A percentile compares a stretch with the other conserved stretches of the same genome.
These are phyloP conservation scores for Phasianus colchicus DNA, from an alignment of 2,113 vertebrate genomes.

Conservation along the genomic window DNA sequence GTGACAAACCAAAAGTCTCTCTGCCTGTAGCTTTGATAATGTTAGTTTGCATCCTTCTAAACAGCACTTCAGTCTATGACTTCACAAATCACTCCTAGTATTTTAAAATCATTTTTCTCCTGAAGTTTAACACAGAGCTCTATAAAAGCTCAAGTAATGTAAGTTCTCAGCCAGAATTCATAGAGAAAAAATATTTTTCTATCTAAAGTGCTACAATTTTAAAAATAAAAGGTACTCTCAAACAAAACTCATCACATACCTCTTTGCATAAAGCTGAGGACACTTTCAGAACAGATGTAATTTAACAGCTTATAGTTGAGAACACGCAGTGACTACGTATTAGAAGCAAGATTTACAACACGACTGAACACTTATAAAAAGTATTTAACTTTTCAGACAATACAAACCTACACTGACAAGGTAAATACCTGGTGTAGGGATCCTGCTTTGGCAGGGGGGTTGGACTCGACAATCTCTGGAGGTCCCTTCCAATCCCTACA, in stretches of 20 bases:
- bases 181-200: background rate
- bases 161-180: background rate
- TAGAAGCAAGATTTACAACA: background rate
- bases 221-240: background rate
- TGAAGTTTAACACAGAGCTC: background rate
- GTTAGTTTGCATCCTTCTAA: background rate
- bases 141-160: background rate
- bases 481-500: too few species aligned
- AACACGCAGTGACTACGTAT: background rate
- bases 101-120: background rate
- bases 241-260: background rate
- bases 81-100: background rate
- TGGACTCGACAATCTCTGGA: too few species aligned
- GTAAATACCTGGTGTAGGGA: background rate
- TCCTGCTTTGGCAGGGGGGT: too few species aligned
- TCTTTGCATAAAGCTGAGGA: background rate
- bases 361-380: background rate
- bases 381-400: background rate
- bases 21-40: background rate
- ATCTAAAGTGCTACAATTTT: background rate
- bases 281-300: background rate
- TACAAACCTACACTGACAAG: background rate
- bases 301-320: background rate
- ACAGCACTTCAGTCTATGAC: background rate
- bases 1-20: background rate